phyloP scores from a whole-genome alignment of 1,140 invertebrate genomes.

The Zaprionus vittiger region DNA sequence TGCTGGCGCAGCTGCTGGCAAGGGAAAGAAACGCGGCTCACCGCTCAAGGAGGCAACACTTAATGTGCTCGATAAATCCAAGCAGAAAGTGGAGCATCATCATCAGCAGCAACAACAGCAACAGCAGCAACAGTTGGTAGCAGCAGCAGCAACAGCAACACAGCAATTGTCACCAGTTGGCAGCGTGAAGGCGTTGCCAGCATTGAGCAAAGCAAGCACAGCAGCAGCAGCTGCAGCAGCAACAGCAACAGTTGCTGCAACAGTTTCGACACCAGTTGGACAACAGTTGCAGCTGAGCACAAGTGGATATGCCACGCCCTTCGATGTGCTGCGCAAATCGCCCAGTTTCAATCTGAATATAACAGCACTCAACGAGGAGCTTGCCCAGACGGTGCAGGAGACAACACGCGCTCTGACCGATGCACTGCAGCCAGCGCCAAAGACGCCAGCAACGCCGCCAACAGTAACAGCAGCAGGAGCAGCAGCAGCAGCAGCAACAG shows the following conservation, averaged over 20 bases:
- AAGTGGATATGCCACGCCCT: slow-evolving; percentile 49
- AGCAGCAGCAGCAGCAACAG: slow-evolving; percentile 11
- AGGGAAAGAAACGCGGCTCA: slow-evolving; percentile 75
- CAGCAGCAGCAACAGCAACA: slow-evolving; percentile 23
- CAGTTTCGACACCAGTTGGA: background rate
- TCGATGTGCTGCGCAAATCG: slow-evolving; percentile 79
- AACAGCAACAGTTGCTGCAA: slow-evolving; percentile 2
- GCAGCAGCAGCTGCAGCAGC: slow-evolving; percentile 4
- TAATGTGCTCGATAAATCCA: slow-evolving; percentile 47
- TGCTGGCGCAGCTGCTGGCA: slow-evolving; percentile 10
- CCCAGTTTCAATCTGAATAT: slow-evolving; percentile 84
- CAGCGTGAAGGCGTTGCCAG: slow-evolving; percentile 2
- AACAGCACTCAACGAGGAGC: slow-evolving; percentile 73
- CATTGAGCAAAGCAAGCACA: slow-evolving; percentile 6
- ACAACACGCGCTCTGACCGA: slow-evolving; percentile 75
- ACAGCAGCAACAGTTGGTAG: background rate
- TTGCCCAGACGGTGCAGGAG: slow-evolving; percentile 79
- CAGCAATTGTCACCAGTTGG: slow-evolving; percentile 32
- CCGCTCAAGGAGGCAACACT: slow-evolving; percentile 71
- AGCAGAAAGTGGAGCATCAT: slow-evolving; percentile 52
- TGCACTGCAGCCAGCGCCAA: slow-evolving; percentile 65
- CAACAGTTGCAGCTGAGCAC: slow-evolving; percentile 18
- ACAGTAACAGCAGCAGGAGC: background rate
- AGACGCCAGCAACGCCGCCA: slow-evolving; percentile 18
- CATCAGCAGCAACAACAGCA: slow-evolving; percentile 33